Percentiles rank a stretch among this genome's conserved stretches.
These are phyloP conservation scores for Charadrius vociferus DNA, from an alignment of 2,113 vertebrate genomes.

Conservation along the genomic window DNA sequence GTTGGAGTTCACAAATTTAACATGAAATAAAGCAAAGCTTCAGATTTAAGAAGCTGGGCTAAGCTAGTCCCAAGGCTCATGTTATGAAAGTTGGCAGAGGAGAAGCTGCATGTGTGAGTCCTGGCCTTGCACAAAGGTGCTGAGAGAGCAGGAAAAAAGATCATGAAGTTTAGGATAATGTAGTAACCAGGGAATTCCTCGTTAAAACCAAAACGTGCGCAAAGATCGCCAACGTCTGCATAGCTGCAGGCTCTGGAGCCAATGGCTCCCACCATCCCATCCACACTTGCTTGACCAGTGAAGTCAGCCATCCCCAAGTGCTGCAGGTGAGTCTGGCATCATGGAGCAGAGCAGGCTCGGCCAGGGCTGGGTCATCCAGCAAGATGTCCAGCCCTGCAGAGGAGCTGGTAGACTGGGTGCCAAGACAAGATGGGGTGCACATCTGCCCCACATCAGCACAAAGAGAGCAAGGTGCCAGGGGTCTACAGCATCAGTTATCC, in stretches of 20 bases:
- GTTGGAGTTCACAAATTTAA: background rate
- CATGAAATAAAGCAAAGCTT: background rate
- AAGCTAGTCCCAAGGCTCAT: background rate
- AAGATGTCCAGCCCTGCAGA: background rate
- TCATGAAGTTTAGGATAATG: background rate
- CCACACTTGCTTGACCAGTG: background rate
- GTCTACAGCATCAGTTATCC: background rate
- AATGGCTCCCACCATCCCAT: background rate
- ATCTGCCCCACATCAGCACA: background rate
- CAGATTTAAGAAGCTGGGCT: background rate
- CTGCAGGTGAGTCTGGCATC: background rate
- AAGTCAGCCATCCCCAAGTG: background rate
- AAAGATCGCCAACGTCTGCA: background rate
- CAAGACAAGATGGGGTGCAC: too few species aligned
- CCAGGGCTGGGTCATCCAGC: background rate
- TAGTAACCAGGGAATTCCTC: background rate
- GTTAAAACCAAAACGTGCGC: background rate
- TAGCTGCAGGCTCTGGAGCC: background rate
- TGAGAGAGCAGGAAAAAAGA: background rate
- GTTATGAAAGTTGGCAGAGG: background rate
- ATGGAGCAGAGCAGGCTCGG: accelerated
- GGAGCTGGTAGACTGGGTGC: background rate
- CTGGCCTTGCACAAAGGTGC: background rate
- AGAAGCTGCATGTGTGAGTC: background rate
- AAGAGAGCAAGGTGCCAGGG: background rate